Evolutionary conservation across 2,113 vertebrate species (phyloP).

Genomic region (Haplochromis burtoni): DNA sequence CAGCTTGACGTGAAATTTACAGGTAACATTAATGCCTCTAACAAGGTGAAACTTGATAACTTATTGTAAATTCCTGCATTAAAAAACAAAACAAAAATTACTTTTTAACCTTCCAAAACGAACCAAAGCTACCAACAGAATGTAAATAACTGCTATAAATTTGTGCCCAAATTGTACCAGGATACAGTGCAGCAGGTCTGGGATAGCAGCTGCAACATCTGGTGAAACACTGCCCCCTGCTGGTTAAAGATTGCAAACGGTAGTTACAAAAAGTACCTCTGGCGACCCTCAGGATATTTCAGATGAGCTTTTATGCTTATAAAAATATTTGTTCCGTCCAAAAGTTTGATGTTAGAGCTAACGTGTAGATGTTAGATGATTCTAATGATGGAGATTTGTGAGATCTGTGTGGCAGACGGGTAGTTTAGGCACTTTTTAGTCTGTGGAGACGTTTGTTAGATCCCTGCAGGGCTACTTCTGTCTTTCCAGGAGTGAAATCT

Average conservation of each 20-base stretch:
- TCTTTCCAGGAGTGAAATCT: slow-evolving; percentile 10
- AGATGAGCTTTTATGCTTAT: background rate
- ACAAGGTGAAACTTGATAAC: background rate
- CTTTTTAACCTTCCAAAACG: background rate
- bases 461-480: slow-evolving; percentile 3
- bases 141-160: background rate
- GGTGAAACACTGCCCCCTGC: background rate
- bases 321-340: background rate
- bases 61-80: background rate
- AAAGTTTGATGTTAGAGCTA: accelerated
- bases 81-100: too few species aligned
- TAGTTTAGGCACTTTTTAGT: background rate
- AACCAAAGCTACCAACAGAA: background rate
- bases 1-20: background rate
- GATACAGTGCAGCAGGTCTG: accelerated
- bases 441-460: background rate
- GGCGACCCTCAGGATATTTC: background rate
- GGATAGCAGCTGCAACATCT: background rate
- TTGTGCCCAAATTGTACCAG: background rate
- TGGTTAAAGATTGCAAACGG: background rate
- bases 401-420: background rate
- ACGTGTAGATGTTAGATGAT: background rate
- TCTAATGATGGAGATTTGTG: background rate
- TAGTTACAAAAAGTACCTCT: background rate
- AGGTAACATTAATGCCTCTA: background rate